phyloP scores from a whole-genome alignment of 1,140 invertebrate genomes.

The Thalassaphorura encarpata region DNA sequence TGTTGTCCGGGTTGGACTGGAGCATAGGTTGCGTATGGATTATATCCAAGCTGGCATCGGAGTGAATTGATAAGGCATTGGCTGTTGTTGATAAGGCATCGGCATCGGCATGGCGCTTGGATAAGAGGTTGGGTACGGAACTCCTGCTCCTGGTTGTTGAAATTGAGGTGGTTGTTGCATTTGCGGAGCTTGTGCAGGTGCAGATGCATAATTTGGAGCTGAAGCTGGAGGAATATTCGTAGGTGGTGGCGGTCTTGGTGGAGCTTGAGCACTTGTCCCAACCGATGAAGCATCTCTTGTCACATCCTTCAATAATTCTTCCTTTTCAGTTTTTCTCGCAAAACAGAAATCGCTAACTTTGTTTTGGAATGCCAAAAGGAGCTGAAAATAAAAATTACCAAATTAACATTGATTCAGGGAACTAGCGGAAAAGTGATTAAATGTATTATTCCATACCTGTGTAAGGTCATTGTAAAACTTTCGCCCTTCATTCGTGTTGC shows the following conservation, averaged over 20 bases:
- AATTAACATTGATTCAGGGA: constrained; percentile 3
- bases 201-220: constrained; percentile 12
- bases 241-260: constrained; percentile 34
- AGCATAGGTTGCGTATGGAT: too few species aligned
- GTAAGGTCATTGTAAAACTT: constrained; percentile 99
- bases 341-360: constrained; percentile 98
- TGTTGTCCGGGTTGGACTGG: too few species aligned
- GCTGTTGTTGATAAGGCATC: constrained; percentile 44
- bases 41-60: too few species aligned
- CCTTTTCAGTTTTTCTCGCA: constrained; percentile 96
- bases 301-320: constrained; percentile 85
- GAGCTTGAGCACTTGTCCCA: constrained; percentile 39
- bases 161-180: constrained; percentile 61
- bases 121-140: constrained; percentile 70
- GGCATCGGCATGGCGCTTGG: constrained; percentile 57
- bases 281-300: constrained; percentile 43
- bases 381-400: constrained; percentile 41
- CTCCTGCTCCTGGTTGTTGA: constrained; percentile 49
- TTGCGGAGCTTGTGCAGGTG: neutral
- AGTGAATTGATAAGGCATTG: too few species aligned
- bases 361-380: constrained; percentile 90
- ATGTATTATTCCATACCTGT: constrained; percentile 42
- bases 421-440: neutral
- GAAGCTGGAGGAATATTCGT: constrained; percentile 27
- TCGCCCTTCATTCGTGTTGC: constrained; percentile 84